Base-by-base conservation (phyloP, 2,888 invertebrate genomes). In the Anorthoa munda region DNA sequence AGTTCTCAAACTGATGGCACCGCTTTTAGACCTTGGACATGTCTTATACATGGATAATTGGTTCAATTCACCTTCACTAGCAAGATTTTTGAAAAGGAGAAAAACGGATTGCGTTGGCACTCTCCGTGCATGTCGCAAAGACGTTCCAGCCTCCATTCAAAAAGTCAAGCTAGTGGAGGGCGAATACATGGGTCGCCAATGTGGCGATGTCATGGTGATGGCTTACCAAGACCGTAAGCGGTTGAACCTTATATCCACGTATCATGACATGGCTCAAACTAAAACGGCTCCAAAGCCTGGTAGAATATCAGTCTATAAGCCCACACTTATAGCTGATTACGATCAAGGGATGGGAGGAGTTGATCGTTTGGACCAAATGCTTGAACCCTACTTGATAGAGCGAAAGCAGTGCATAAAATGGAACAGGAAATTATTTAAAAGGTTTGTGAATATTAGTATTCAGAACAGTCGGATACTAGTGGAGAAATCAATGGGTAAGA, bases 391-490 rank as follows among this genome's bases (percentile, higher is more conserved):
- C 23, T 26, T 69, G 12, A 18, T 26, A 61, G 17, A 61, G 53
- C 53, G 26, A 61, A 69, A 61, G 26, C 69, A 53, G 68, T 69
- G 53, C 23, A 53, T 53, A 12, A 46, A 69, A 61, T 53, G 18
- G 61, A 53, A 45, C 45, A 69, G 17, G 26, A 53, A 53, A 18
- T 45, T 60, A 53, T 53, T 68, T 51, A 53, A 53, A 53, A 15
- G 21, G 5, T 39, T 65, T 53, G 39, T 53, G n/a, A 65, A 65
- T 53, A 53, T 65, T 31, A 39, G 9, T 56, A 26, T 66, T 66
- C 17, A 46, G n/a, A 66, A 66, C n/a, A n/a, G 55, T 26, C 26
- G 18, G 18, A 23, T 46, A 15, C 15, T 56, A 15, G 11, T 56
- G n/a, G 31, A 48, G 17, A 58, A n/a, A 23, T 55, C 23, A 45